These are phyloP conservation scores for Xanthia icteritia DNA, from an alignment of 2,888 invertebrate genomes.

Conservation along the genomic window DNA sequence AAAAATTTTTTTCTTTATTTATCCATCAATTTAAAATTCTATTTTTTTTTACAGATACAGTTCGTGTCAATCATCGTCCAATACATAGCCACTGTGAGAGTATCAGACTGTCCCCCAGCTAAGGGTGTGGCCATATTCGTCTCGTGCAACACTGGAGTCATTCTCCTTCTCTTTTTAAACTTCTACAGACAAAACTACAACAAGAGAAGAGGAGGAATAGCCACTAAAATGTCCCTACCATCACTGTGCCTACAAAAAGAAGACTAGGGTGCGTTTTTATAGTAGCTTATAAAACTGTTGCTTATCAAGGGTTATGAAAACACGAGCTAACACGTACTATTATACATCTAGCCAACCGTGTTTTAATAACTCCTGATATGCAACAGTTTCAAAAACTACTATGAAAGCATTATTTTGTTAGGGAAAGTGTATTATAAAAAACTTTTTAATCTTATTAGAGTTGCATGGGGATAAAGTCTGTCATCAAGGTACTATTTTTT, in stretches of 20 bases:
- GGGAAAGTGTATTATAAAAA: slow-evolving; percentile 8
- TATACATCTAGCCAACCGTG: background rate
- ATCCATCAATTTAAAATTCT: background rate
- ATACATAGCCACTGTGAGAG: slow-evolving; percentile 83
- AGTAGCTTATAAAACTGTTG: background rate
- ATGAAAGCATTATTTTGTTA: slow-evolving; percentile 3
- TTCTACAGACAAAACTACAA: slow-evolving; percentile 90
- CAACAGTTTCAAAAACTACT: background rate
- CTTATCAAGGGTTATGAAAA: background rate
- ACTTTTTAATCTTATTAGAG: background rate
- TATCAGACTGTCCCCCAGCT: slow-evolving; percentile 91
- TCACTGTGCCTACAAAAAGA: slow-evolving; percentile 60
- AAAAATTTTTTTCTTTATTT: background rate
- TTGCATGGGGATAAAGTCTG: slow-evolving; percentile 1
- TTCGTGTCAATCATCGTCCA: slow-evolving; percentile 92
- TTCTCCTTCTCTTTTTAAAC: slow-evolving; percentile 91
- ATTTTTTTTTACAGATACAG: slow-evolving; percentile 86
- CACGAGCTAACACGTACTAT: background rate
- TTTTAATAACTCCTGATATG: background rate
- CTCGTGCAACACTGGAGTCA: slow-evolving; percentile 89
- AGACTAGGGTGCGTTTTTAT: slow-evolving; percentile 42
- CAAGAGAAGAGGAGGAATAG: slow-evolving; percentile 60
- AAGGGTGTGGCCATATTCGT: slow-evolving; percentile 90
- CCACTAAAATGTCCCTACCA: slow-evolving; percentile 35
- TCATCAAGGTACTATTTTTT: slow-evolving; percentile 11